These are phyloP conservation scores for Zoanthus solanderi DNA, from an alignment of 92 coral and sea anemone species.

Conservation along the genomic window DNA sequence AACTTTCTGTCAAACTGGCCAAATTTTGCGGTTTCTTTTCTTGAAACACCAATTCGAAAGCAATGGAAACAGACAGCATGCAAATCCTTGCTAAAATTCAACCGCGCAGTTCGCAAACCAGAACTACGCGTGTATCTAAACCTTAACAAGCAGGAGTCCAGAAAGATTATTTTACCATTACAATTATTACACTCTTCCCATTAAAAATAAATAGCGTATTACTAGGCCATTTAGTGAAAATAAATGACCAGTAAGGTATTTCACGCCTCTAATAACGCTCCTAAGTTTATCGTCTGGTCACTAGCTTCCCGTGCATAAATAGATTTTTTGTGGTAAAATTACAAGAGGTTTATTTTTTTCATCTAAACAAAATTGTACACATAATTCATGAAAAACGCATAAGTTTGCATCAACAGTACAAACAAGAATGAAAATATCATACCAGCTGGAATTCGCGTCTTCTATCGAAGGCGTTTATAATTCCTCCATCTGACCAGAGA, in stretches of 20 bases:
- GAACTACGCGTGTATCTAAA: slow-evolving; percentile 22
- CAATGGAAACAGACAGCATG: slow-evolving; percentile 18
- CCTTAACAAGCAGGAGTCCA: slow-evolving; percentile 21
- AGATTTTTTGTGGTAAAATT: slow-evolving; percentile 51
- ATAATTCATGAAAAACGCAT: neutral
- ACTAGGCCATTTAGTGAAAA: slow-evolving; percentile 15
- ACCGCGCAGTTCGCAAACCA: slow-evolving; percentile 1
- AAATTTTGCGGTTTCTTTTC: slow-evolving; percentile 18
- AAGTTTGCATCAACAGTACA: neutral
- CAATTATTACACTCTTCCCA: neutral
- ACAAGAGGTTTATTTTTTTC: slow-evolving; percentile 43
- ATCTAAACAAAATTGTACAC: slow-evolving; percentile 40
- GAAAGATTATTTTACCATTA: neutral
- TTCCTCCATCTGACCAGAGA: slow-evolving; percentile 95
- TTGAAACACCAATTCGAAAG: slow-evolving; percentile 38
- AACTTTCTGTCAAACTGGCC: slow-evolving; percentile 1
- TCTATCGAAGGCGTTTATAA: slow-evolving; percentile 91
- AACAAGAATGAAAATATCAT: slow-evolving; percentile 43
- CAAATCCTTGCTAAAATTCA: neutral
- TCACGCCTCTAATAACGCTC: slow-evolving; percentile 39
- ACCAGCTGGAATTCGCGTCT: slow-evolving; percentile 99
- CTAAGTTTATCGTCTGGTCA: slow-evolving; percentile 17
- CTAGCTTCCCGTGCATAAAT: slow-evolving; percentile 43
- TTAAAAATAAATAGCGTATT: slow-evolving; percentile 27
- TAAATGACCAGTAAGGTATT: slow-evolving; percentile 20